A percentile compares a stretch with the other conserved stretches of the same genome.
Conservation (phyloP, 2,113 vertebrate species). For the Phodopus roborovskii region DNA sequence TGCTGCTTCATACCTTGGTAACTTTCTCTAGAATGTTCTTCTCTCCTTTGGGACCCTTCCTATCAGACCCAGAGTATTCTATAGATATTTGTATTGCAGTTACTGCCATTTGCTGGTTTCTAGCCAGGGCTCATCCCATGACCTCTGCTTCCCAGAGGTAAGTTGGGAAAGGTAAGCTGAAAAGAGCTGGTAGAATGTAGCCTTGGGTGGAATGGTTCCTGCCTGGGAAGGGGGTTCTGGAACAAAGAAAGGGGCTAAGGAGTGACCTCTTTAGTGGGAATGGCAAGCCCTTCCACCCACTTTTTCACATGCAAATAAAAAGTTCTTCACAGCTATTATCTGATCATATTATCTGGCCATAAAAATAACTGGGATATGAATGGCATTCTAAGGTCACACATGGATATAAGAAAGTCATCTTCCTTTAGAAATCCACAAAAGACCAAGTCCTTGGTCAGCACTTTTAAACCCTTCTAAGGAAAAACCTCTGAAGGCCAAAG, state of each 20-base stretch:
- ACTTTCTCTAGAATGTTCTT: background rate
- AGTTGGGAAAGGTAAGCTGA: background rate
- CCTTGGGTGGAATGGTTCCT: background rate
- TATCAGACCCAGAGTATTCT: background rate
- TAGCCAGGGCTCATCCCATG: background rate
- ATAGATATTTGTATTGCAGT: background rate
- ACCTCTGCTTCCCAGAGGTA: background rate
- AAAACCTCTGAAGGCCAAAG: background rate
- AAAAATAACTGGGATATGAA: background rate
- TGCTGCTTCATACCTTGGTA: background rate
- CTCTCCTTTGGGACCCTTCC: background rate
- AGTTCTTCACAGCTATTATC: background rate
- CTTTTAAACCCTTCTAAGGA: slow-evolving; percentile 9
- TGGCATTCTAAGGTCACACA: background rate
- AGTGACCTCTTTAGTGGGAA: background rate
- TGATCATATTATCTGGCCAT: background rate
- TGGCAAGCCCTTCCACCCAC: background rate
- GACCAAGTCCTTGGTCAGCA: background rate
- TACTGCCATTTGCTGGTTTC: background rate
- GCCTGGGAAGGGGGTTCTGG: background rate
- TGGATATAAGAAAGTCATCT: background rate
- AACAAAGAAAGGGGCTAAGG: background rate
- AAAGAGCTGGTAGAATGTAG: background rate
- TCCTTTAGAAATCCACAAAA: slow-evolving; percentile 36
- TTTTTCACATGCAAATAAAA: background rate